Evolutionary conservation across 1,140 invertebrate species (phyloP), one percentile per base, ranked within the genome.

Genomic region (Formica selysi): DNA sequence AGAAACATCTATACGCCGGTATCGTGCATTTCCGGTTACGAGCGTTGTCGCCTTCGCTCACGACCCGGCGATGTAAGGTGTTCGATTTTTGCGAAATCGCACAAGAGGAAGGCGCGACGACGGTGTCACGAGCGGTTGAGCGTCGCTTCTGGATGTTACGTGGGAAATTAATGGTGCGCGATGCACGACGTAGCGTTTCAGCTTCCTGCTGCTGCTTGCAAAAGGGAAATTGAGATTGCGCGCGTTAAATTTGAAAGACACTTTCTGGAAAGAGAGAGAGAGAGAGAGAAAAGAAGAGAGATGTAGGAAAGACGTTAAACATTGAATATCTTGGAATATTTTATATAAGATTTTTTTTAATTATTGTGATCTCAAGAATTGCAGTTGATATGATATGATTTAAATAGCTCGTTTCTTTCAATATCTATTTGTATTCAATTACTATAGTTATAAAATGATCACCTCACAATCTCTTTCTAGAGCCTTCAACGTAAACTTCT

Each of bases 221-320:
- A 81, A 61, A 83, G 54, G 57, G 41, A 83, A 80, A 80, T 80
- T 80, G 64, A 80, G 76, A 68, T 54, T 38, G 76, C 64, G 76
- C 76, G 16, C 67, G 64, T 8, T 54, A 54, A 79, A 79, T 68
- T 32, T 51, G 64, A 79, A 70, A 80, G 76, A 80, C 44, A 29
- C n/a, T 19, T 22, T 8, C 1, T 2, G 16, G 4, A 29, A 13
- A 62, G 11, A 16, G 26, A 13, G 44, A 13, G 13, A 48, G 10
- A 41, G 44, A 48, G 13, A 48, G 13, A 51, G 44, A 48, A 11
- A 48, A 13, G 13, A 2, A 29, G 59, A 64, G 74, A 76, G 62
- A 76, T 19, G 11, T 13, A 51, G 32, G 62, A 38, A 38, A n/a
- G 10, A 22, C 3, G n/a, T 70, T 26, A 22, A 57, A 38, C 8